Percentiles rank a stretch among this genome's conserved stretches.
These are phyloP conservation scores for Ursus arctos DNA, from an alignment of 2,113 vertebrate species.

Conservation along the genomic window DNA sequence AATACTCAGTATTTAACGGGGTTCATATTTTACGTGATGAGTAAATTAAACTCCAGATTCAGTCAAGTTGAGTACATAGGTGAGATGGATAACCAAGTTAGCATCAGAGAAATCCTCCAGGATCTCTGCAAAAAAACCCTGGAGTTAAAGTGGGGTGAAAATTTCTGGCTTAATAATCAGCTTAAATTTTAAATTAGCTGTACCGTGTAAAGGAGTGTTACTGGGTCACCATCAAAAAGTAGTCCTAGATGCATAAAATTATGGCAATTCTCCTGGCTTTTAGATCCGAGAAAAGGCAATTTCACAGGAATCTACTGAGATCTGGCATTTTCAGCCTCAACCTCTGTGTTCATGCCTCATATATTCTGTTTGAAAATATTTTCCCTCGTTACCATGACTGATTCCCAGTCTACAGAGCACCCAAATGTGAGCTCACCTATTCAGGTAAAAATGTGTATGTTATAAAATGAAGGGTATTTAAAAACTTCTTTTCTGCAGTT, in stretches of 20 bases:
- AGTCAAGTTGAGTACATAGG: background rate
- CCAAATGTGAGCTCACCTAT: background rate
- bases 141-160: background rate
- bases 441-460: background rate
- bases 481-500: background rate
- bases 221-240: background rate
- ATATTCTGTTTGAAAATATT: background rate
- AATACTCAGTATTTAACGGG: background rate
- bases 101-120: background rate
- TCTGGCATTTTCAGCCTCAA: background rate
- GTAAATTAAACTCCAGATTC: constrained; percentile 18
- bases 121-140: background rate
- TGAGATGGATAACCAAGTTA: background rate
- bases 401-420: background rate
- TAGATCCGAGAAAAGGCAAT: background rate
- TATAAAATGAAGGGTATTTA: background rate
- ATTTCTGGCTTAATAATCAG: background rate
- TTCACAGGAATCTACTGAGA: background rate
- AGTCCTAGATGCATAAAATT: background rate
- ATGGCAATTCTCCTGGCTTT: background rate
- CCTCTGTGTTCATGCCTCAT: background rate
- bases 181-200: background rate
- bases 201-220: background rate
- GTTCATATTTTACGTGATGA: background rate
- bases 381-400: background rate